Percentiles rank a stretch among this genome's conserved stretches.
These are phyloP conservation scores for Formica exsecta DNA, from an alignment of 1,140 invertebrate species.

Conservation along the genomic window DNA sequence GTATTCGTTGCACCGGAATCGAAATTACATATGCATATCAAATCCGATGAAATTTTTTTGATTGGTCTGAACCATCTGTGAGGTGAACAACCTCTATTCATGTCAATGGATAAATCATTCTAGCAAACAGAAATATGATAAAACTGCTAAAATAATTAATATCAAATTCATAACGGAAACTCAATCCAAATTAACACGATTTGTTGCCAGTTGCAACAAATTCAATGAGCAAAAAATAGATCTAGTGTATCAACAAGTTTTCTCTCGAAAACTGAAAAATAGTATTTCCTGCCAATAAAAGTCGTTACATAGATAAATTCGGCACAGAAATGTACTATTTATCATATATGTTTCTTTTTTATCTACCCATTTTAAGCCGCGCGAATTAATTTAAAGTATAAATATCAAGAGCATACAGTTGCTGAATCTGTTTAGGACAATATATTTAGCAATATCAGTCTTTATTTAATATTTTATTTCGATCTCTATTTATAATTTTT, in stretches of 20 bases:
- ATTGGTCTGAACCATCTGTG: not conserved
- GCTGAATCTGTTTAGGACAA: not conserved
- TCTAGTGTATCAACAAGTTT: not conserved
- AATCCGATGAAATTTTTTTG: not conserved
- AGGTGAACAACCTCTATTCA: not conserved
- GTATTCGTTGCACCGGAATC: not conserved
- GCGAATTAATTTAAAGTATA: not conserved
- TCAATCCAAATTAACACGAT: not conserved
- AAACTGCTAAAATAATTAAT: not conserved
- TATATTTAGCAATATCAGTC: not conserved
- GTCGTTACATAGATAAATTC: not conserved
- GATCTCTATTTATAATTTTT: not conserved
- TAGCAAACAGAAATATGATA: not conserved
- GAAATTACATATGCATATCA: not conserved
- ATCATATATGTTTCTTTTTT: not conserved
- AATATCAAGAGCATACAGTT: not conserved
- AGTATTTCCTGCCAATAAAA: not conserved
- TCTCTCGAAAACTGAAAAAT: not conserved
- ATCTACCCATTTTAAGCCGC: not conserved
- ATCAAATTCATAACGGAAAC: not conserved
- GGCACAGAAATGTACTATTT: not conserved
- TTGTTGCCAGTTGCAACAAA: not conserved
- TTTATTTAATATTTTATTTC: not conserved
- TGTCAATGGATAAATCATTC: not conserved
- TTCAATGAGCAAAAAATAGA: not conserved